Evolutionary conservation across 2,888 invertebrate genomes (phyloP).

Genomic region (Lepidochitona cinerea): DNA sequence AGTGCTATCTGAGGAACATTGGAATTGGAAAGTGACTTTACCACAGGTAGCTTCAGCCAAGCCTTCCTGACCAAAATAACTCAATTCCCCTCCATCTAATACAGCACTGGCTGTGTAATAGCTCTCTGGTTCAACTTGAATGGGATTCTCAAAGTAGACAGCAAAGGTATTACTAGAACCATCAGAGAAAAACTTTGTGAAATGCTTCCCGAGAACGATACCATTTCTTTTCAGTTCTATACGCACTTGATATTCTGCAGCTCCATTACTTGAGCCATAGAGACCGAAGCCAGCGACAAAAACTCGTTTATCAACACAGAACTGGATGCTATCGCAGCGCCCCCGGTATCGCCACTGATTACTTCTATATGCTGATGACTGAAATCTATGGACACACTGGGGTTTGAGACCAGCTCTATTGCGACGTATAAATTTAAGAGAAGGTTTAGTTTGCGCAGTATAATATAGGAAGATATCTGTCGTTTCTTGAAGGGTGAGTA

Average conservation of each 20-base stretch:
- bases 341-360: conserved; percentile 98
- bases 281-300: conserved; percentile 96
- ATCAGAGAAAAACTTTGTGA: conserved; percentile 95
- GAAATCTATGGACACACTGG: conserved; percentile 95
- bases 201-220: conserved; percentile 88
- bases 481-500: conserved; percentile 92
- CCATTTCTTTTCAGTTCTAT: conserved; percentile 94
- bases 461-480: conserved; percentile 96
- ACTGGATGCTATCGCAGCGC: conserved; percentile 96
- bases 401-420: conserved; percentile 90
- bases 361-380: conserved; percentile 95
- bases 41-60: conserved; percentile 91
- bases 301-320: conserved; percentile 94
- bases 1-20: conserved; percentile 96
- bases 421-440: conserved; percentile 85
- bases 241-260: conserved; percentile 94
- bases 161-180: conserved; percentile 97
- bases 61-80: conserved; percentile 98
- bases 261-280: conserved; percentile 96
- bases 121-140: conserved; percentile 92
- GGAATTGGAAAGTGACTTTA: conserved; percentile 96
- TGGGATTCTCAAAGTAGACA: conserved; percentile 84
- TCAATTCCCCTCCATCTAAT: conserved; percentile 92
- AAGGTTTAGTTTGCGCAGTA: conserved; percentile 90
- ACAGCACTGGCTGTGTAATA: conserved; percentile 97